A percentile compares a stretch with the other conserved stretches of the same genome.
Evolutionary conservation across 1,140 invertebrate genomes (phyloP).

Genomic region (Drosophila sechellia): DNA sequence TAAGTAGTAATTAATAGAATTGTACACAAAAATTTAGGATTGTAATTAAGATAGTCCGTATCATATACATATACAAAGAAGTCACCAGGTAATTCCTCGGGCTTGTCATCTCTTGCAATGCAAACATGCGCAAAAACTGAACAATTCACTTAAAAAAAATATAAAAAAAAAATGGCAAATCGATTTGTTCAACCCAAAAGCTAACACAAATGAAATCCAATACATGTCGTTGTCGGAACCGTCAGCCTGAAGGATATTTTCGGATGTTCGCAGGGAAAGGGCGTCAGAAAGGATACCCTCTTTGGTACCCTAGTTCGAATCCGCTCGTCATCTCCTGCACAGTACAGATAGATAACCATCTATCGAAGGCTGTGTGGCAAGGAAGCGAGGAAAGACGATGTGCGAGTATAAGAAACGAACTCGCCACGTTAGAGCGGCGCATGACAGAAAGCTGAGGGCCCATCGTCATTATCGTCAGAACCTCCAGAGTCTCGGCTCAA

Average conservation of each 20-base stretch:
- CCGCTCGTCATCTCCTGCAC: constrained; percentile 75
- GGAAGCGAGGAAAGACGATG: constrained; percentile 43
- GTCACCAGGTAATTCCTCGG: not conserved
- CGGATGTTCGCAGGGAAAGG: constrained; percentile 7
- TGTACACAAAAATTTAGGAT: too few relatives aligned
- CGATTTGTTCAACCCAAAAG: constrained; percentile 56
- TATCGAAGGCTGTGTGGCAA: constrained; percentile 68
- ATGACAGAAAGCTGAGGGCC: constrained; percentile 58
- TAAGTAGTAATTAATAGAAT: too few relatives aligned
- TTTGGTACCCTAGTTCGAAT: constrained; percentile 56
- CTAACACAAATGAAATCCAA: constrained; percentile 63
- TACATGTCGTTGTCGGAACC: constrained; percentile 49
- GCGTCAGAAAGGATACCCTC: constrained; percentile 11
- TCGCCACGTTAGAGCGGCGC: constrained; percentile 51
- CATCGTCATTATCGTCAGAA: constrained; percentile 12
- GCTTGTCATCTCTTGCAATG: constrained; percentile 5
- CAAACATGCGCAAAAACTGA: constrained; percentile 13
- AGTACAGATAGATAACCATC: constrained; percentile 80
- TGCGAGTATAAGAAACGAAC: constrained; percentile 34
- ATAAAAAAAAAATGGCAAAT: constrained; percentile 29
- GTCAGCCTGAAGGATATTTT: not conserved
- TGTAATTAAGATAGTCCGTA: too few relatives aligned
- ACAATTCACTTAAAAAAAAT: constrained; percentile 3
- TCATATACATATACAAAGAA: too few relatives aligned
- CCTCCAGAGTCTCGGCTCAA: constrained; percentile 65